Evolutionary conservation across 2,113 vertebrate species (phyloP), one percentile per base, ranked within the genome.

Genomic region (Columba livia): DNA sequence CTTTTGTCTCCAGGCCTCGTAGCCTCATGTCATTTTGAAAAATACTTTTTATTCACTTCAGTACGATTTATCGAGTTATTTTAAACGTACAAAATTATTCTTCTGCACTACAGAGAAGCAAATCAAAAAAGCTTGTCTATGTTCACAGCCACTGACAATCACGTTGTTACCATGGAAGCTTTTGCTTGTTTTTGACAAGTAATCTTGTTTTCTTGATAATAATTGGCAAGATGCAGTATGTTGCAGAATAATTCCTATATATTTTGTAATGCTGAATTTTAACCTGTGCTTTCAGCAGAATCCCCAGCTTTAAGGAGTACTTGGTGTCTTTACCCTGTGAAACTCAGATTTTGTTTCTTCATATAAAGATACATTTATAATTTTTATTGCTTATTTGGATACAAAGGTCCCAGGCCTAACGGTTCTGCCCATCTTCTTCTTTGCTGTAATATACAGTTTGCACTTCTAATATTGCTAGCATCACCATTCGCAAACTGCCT

Each of bases 131-230:
- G 32, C 79, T 70, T 60, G 32, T 79, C 80, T 92, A 11, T 85
- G 60, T 73, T 74, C 53, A 21, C 69, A 84, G 82, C 44, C 54
- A 17, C 83, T 86, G 67, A 62, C 0, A 7, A 36, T 84, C n/a
- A 6, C 66, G 51, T 60, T 93, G 95, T 94, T 95, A 77, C 92
- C 82, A 85, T 95, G 88, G 96, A 77, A 89, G 85, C 83, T 65
- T 90, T 91, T 19, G 40, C 75, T 84, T 89, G 73, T 57, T 81
- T 79, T 57, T 73, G 73, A 54, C 66, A 48, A 95, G n/a, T 47
- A 60, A 53, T 92, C 79, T 90, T 92, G 62, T 69, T n/a, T 88
- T 54, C 79, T 60, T 90, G 31, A 16, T 77, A 65, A 79, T 61
- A 71, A 62, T 36, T 85, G 79, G 54, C 48, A 93, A 78, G 78